Percentiles rank a stretch among this genome's conserved stretches.
Conservation (phyloP, 2,888 invertebrate species). For the Trichopria drosophilae region DNA sequence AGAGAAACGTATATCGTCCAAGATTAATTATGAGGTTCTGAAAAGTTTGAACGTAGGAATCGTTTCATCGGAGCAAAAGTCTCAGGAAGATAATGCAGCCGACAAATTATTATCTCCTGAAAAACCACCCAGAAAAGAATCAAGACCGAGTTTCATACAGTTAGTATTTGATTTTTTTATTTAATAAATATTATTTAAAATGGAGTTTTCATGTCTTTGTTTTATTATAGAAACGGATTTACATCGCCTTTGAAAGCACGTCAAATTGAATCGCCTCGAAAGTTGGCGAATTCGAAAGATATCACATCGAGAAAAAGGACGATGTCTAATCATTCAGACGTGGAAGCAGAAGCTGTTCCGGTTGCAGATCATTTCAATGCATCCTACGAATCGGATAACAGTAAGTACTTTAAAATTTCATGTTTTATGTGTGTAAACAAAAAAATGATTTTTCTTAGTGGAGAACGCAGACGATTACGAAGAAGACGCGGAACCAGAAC, state of each 20-base stretch:
- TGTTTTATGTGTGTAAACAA: not conserved
- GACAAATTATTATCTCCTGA: constrained; percentile 11
- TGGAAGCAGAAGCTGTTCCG: constrained; percentile 17
- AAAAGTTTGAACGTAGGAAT: constrained; percentile 69
- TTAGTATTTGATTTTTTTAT: not conserved
- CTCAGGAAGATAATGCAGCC: constrained; percentile 22
- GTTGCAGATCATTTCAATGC: constrained; percentile 13
- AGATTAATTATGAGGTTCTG: constrained; percentile 97
- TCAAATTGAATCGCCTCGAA: constrained; percentile 14
- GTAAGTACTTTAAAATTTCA: constrained; percentile 13
- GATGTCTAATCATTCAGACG: constrained; percentile 7
- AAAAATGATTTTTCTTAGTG: constrained; percentile 14
- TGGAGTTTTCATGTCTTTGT: not conserved
- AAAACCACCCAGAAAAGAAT: not conserved
- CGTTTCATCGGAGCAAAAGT: too few species aligned
- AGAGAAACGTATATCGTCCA: constrained; percentile 92
- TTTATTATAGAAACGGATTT: too few species aligned
- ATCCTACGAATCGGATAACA: constrained; percentile 12
- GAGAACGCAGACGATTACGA: constrained; percentile 50
- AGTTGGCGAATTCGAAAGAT: constrained; percentile 13
- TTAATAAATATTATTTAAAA: not conserved
- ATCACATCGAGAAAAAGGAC: constrained; percentile 23
- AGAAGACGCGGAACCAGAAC: constrained; percentile 45
- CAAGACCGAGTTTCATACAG: too few species aligned
- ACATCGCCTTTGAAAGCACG: constrained; percentile 11